These are phyloP conservation scores for Caligus rogercresseyi DNA, from an alignment of 1,140 invertebrate genomes.

Conservation along the genomic window DNA sequence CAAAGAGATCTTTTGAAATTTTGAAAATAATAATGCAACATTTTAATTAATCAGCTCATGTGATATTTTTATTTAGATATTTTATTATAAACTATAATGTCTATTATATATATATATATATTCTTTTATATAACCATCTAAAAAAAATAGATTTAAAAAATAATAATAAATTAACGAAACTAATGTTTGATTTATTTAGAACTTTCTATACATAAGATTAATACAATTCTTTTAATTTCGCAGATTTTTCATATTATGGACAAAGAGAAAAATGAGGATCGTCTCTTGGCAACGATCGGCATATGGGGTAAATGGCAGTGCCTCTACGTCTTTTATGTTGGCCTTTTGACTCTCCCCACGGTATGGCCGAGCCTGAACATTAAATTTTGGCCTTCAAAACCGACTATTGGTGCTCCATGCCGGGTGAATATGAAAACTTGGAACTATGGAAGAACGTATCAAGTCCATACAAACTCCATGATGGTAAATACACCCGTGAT, in stretches of 20 bases:
- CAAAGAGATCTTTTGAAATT: too few species aligned
- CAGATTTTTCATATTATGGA: neutral
- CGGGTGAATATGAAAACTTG: neutral
- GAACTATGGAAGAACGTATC: neutral
- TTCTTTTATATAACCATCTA: too few species aligned
- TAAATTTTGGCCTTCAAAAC: neutral
- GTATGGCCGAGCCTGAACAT: conserved; percentile 4
- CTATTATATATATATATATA: too few species aligned
- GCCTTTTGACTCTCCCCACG: neutral
- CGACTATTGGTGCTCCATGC: conserved; percentile 2
- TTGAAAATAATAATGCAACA: too few species aligned
- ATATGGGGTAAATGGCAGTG: neutral
- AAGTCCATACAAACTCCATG: neutral
- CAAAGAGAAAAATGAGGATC: neutral
- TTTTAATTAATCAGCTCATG: too few species aligned
- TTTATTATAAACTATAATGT: too few species aligned
- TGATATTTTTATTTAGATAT: too few species aligned
- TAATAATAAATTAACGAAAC: too few species aligned
- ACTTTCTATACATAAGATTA: too few species aligned
- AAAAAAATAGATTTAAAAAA: too few species aligned
- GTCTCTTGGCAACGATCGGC: neutral
- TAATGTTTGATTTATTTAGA: too few species aligned
- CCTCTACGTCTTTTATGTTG: neutral
- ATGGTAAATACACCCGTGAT: neutral
- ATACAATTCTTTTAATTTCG: neutral